These are phyloP conservation scores for Aleiodes testaceus DNA, from an alignment of 2,888 invertebrate genomes.

Conservation along the genomic window DNA sequence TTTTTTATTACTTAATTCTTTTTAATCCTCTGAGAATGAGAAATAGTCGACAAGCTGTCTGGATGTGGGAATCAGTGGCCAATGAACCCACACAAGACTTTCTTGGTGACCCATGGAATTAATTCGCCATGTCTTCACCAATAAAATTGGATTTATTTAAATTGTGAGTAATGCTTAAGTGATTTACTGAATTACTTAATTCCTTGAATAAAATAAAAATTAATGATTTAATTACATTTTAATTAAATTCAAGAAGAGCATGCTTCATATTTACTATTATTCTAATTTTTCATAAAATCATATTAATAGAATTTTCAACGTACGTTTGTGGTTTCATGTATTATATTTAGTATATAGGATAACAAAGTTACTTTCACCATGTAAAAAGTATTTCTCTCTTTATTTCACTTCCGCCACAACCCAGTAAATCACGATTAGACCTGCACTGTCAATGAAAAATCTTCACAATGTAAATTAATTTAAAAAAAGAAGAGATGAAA, in stretches of 20 bases:
- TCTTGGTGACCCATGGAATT: neutral
- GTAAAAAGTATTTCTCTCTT: neutral
- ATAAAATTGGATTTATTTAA: neutral
- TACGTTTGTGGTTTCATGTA: slow-evolving; percentile 16
- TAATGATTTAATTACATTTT: too few relatives aligned
- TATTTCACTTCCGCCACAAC: slow-evolving; percentile 37
- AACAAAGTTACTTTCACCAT: slow-evolving; percentile 36
- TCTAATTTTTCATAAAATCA: too few relatives aligned
- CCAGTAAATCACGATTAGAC: slow-evolving; percentile 42
- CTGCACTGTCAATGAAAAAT: slow-evolving; percentile 36
- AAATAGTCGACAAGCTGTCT: slow-evolving; percentile 22
- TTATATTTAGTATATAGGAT: slow-evolving; percentile 26
- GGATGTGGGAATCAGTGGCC: slow-evolving; percentile 2
- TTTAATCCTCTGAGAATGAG: neutral
- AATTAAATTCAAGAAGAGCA: too few relatives aligned
- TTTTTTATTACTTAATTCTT: slow-evolving; percentile 27
- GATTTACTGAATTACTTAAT: too few relatives aligned
- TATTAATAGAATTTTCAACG: neutral
- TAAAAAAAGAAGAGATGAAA: neutral
- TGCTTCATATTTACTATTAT: too few relatives aligned
- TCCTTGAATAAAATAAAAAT: slow-evolving; percentile 10
- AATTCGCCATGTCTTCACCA: too few relatives aligned
- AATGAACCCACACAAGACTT: neutral
- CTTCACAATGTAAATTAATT: slow-evolving; percentile 13
- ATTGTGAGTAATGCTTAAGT: neutral